Evolutionary conservation across 2,113 vertebrate species (phyloP), one percentile per base, ranked within the genome.

Genomic region (Coptodon rendalli): DNA sequence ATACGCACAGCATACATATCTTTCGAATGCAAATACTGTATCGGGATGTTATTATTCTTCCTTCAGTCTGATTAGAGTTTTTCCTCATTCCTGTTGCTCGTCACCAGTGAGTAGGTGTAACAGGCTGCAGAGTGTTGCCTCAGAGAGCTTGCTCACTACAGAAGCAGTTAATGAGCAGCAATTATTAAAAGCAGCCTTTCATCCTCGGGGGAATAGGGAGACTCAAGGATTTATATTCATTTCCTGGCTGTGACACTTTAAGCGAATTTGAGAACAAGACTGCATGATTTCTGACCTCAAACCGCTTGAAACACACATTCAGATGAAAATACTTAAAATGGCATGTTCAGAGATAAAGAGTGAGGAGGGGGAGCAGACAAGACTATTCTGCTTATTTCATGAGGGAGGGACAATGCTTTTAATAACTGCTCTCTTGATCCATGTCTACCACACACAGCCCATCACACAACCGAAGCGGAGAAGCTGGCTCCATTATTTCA

Each of bases 121-220:
- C 85, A 90, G 91, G 80, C 82, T 92, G 91, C 85, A 89, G 63
- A 92, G 76, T 82, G 63, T 89, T 89, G 89, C 85, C 85, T 92
- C 88, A 88, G 79, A 85, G 84, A 88, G 89, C 63, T 16, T 12
- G 59, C 59, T 86, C 68, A 83, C 82, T 83, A 59, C 85, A 90
- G 81, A 19, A 85, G 83, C 87, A 68, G 54, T 84, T 94, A 92
- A 93, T 92, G 88, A 93, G 87, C 93, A 85, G 89, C 82, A 90
- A 91, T 89, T 92, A 94, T 90, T 89, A 92, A 87, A 87, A 91
- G 66, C 66, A 91, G 88, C 83, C 85, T 89, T 85, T 89, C 66
- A 84, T 93, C 91, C 92, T 84, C 10, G 3, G 86, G 88, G 84
- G 86, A 90, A 56, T 2, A 63, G 22, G 9, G 36, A 80, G 83